Evolutionary conservation across 2,888 invertebrate species (phyloP), one percentile per base, ranked within the genome.

Genomic region (Prosopocoilus inquinatus): DNA sequence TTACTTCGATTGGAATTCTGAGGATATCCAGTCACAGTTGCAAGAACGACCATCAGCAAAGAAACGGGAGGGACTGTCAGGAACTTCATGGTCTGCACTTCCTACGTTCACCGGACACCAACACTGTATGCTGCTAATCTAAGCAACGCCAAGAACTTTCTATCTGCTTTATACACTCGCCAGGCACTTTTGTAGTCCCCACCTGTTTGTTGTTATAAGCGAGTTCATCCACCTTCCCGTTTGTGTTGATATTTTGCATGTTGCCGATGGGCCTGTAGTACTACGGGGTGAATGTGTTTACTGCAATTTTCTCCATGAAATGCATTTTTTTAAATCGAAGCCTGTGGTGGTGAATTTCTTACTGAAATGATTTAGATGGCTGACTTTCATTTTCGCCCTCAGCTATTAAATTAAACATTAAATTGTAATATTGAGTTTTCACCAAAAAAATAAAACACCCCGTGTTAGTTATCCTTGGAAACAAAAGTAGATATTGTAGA

Each of bases 1-100:
- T 78, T 59, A 81, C 78, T 55, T 75, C 75, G 59, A 41, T 48
- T 53, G 34, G 53, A 55, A 43, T 55, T 48, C 55, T 63, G 65
- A 54, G 67, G 67, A 61, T 68, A 68, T 67, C 67, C 68, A 59
- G 53, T 52, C 45, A 59, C 55, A 52, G 53, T 35, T 9, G 61
- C 52, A 12, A 60, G 41, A 46, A 61, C 55, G 57, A 62, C 57
- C 57, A 67, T 50, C 38, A 57, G 55, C 47, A 66, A 58, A 49
- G 63, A 50, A 52, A 64, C 20, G 20, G 20, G 20, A 28, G 20
- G 57, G 53, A 69, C 57, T 59, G 66, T 61, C 57, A 64, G 61
- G 60, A 67, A 66, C 65, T 64, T 66, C 70, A 72, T 70, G 62
- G 57, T 68, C 59, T 63, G 59, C 67, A 70, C 68, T 70, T 69